These are phyloP conservation scores for Cyanoderma ruficeps DNA, from an alignment of 2,113 vertebrate genomes.

Conservation along the genomic window DNA sequence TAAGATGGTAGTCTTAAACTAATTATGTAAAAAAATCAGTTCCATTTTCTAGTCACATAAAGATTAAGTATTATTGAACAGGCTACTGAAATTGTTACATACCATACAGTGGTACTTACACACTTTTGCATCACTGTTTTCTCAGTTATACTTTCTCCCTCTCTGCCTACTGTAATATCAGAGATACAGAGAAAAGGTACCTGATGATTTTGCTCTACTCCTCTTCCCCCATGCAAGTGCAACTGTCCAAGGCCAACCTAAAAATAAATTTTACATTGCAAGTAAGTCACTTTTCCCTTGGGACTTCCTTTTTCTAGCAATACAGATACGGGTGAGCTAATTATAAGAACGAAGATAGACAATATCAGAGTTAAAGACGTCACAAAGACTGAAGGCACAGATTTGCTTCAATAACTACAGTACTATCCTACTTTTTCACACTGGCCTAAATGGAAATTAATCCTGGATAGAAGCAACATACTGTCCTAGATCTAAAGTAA, in stretches of 20 bases:
- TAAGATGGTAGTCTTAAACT: not conserved
- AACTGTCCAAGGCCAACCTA: slow-evolving; percentile 96
- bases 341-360: not conserved
- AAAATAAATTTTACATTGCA: not conserved
- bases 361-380: not conserved
- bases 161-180: not conserved
- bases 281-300: not conserved
- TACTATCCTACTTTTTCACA: not conserved
- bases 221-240: slow-evolving; percentile 95
- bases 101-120: not conserved
- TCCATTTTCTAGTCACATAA: not conserved
- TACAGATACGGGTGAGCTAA: not conserved
- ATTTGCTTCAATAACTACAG: not conserved
- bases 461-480: not conserved
- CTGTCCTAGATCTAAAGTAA: not conserved
- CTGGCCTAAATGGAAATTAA: not conserved
- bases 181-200: slow-evolving; percentile 63
- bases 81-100: not conserved
- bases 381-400: not conserved
- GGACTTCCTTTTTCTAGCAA: not conserved
- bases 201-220: slow-evolving; percentile 97
- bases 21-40: not conserved
- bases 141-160: not conserved
- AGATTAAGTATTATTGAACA: not conserved
- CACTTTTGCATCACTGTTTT: not conserved